phyloP scores from a whole-genome alignment of 1,140 invertebrate species.

The Drosophila nasuta region DNA sequence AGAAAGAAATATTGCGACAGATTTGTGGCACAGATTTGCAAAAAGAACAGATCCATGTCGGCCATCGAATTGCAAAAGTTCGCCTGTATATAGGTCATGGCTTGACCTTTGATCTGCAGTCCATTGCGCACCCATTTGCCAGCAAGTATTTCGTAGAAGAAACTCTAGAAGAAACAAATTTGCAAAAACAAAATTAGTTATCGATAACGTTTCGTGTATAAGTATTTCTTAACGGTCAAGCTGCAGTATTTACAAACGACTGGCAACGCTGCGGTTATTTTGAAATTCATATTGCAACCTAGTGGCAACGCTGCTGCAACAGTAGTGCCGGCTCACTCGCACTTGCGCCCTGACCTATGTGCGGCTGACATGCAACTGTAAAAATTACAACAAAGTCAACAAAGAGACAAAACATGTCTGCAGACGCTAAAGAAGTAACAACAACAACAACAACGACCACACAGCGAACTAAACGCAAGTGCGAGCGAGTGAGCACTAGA shows the following conservation, averaged over 20 bases:
- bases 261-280: not conserved
- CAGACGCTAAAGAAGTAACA: conserved; percentile 13
- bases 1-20: conserved; percentile 94
- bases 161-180: conserved; percentile 88
- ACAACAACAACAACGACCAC: not conserved
- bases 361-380: conserved; percentile 37
- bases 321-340: conserved; percentile 44
- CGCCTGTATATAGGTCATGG: conserved; percentile 99
- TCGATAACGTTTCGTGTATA: not conserved
- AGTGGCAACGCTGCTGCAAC: conserved; percentile 41
- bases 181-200: conserved; percentile 41
- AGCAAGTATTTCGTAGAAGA: conserved; percentile 97
- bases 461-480: conserved; percentile 19
- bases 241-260: too few species aligned
- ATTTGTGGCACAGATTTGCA: conserved; percentile 96
- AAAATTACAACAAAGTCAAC: conserved; percentile 39
- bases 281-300: not conserved
- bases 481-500: not conserved
- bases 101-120: conserved; percentile 98
- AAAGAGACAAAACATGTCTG: conserved; percentile 20
- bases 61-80: conserved; percentile 99
- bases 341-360: conserved; percentile 53
- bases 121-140: conserved; percentile 98
- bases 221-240: too few species aligned
- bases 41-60: conserved; percentile 97